A percentile compares a stretch with the other conserved stretches of the same genome.
phyloP scores from a whole-genome alignment of 2,888 invertebrate species.

The Frankliniella fusca region DNA sequence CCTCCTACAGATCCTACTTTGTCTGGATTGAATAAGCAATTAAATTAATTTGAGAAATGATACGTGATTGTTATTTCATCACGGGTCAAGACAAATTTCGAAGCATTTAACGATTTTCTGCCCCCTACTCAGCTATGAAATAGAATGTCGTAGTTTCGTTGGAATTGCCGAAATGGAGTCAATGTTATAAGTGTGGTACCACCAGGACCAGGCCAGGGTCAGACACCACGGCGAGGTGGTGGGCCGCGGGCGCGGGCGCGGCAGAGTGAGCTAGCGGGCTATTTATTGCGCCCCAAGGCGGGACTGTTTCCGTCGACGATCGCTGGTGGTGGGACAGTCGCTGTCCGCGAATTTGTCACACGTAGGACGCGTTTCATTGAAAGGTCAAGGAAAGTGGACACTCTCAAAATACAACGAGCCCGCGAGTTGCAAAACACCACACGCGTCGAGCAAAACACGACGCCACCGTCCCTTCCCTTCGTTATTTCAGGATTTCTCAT shows the following conservation, averaged over 20 bases:
- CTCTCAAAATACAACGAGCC: background rate
- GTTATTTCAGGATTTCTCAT: background rate
- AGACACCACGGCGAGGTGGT: background rate
- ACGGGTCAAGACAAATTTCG: too few species aligned
- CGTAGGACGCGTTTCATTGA: background rate
- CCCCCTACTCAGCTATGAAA: too few species aligned
- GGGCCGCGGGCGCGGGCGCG: background rate
- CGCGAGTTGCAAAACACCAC: too few species aligned
- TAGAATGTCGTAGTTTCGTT: too few species aligned
- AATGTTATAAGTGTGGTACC: background rate
- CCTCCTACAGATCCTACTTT: too few species aligned
- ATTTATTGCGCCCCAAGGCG: background rate
- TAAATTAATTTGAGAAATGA: background rate
- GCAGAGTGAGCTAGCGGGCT: background rate
- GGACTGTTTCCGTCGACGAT: background rate
- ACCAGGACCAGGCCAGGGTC: slow-evolving; percentile 10
- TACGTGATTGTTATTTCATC: background rate
- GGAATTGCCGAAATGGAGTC: background rate
- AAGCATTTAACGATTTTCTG: too few species aligned
- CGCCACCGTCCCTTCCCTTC: background rate
- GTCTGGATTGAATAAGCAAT: background rate
- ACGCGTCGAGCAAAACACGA: background rate
- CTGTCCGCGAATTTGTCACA: background rate
- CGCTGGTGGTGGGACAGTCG: background rate
- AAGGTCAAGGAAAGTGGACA: slow-evolving; percentile 17